Conservation (phyloP, 2,888 invertebrate genomes). For the Thyatira batis region DNA sequence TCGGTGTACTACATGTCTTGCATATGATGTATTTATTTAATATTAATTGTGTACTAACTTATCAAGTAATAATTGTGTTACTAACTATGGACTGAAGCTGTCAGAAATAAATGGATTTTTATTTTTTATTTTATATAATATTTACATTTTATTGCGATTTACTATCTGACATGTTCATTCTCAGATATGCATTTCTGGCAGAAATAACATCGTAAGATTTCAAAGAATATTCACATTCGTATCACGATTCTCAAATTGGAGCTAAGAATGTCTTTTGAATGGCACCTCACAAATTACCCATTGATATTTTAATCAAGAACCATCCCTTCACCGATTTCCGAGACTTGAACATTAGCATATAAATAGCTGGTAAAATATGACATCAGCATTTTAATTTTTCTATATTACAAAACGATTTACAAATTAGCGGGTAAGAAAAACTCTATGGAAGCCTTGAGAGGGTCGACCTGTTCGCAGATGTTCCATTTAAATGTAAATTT, state of each 20-base stretch:
- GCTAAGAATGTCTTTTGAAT: slow-evolving; percentile 46
- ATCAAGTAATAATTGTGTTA: too few relatives aligned
- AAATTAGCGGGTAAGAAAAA: slow-evolving; percentile 82
- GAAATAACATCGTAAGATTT: not conserved
- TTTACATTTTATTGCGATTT: too few relatives aligned
- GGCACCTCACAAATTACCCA: slow-evolving; percentile 64
- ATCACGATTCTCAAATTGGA: slow-evolving; percentile 45
- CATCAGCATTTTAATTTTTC: slow-evolving; percentile 82
- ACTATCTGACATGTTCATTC: too few relatives aligned
- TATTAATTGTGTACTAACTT: too few relatives aligned
- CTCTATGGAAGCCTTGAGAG: slow-evolving; percentile 70
- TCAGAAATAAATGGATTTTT: too few relatives aligned
- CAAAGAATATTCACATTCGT: slow-evolving; percentile 42
- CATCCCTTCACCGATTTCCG: slow-evolving; percentile 54
- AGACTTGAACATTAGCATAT: slow-evolving; percentile 73
- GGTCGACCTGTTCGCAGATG: slow-evolving; percentile 77
- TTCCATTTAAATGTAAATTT: slow-evolving; percentile 83
- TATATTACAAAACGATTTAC: slow-evolving; percentile 81
- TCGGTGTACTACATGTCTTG: too few relatives aligned
- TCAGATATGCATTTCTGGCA: too few relatives aligned
- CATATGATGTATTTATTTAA: too few relatives aligned
- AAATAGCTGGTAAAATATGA: slow-evolving; percentile 80
- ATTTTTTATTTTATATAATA: too few relatives aligned
- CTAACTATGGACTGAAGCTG: too few relatives aligned
- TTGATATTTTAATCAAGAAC: slow-evolving; percentile 76